Base-by-base conservation (phyloP, 2,888 invertebrate species). In the Pyrrhosoma nymphula region DNA sequence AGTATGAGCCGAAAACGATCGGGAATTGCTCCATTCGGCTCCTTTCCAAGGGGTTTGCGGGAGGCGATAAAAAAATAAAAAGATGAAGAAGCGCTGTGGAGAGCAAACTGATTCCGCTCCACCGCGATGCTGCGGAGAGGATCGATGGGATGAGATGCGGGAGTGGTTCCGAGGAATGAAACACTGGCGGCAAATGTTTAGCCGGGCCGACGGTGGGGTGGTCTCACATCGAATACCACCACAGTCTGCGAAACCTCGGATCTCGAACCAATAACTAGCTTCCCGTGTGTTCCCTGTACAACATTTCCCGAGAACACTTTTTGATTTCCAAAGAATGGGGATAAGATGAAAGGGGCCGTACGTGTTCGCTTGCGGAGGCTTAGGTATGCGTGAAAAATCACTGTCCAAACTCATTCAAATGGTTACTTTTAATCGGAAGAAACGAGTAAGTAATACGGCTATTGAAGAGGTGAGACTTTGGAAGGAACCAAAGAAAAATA, bases 21-120 rank as follows among this genome's bases (percentile, higher is more conserved):
- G 82, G 82, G 82, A 82, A 82, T 82, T 35, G 82, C 35, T 82
- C 82, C 35, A 82, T 82, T 82, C 82, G 82, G 82, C 82, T 82
- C 82, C 26, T 82, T 82, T 35, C 82, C 82, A 82, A 82, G 35
- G n/a, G 69, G 26, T 3, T 10, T 12, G 30, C 12, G 82, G 82
- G 82, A n/a, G 60, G 60, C 60, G 69, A 23, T n/a, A n/a, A n/a
- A 69, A 26, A 69, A 26, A n/a, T 8, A n/a, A 26, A 69, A 20
- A 26, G 69, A 26, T 14, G 12, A 75, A 30, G 23, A 75, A 75
- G 23, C n/a, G n/a, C n/a, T n/a, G n/a, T n/a, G n/a, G n/a, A 26
- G 35, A 82, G 82, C 82, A 35, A 82, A 35, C 82, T 82, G 82
- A 82, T 82, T 82, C 82, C 82, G 75, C 30, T 75, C 75, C 75